These are phyloP conservation scores for Ceraclea dissimilis DNA, from an alignment of 2,888 invertebrate species.

Conservation along the genomic window DNA sequence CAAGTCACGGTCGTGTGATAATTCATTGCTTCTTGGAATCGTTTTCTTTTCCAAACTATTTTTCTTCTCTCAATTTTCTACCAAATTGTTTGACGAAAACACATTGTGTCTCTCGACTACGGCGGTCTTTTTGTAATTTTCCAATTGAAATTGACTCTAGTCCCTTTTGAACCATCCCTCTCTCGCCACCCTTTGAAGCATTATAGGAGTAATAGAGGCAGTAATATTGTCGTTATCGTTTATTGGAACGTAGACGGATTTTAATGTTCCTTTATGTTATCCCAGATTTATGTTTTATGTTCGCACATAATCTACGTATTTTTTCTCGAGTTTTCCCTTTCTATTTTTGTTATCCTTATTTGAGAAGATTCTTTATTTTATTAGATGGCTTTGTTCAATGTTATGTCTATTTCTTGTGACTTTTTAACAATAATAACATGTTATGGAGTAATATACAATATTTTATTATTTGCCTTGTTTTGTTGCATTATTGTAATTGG, in stretches of 20 bases:
- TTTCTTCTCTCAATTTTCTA: slow-evolving; percentile 26
- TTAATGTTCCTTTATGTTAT: slow-evolving; percentile 16
- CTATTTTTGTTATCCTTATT: background rate
- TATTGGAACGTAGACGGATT: slow-evolving; percentile 25
- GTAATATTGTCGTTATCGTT: slow-evolving; percentile 25
- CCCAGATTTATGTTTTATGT: slow-evolving; percentile 10
- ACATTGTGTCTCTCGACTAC: slow-evolving; percentile 22
- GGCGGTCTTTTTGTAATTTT: slow-evolving; percentile 22
- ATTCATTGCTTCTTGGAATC: slow-evolving; percentile 25
- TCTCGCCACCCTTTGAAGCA: slow-evolving; percentile 19
- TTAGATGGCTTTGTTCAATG: no score
- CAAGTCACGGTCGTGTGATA: slow-evolving; percentile 26
- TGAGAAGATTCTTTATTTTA: background rate
- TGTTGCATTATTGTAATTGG: no score
- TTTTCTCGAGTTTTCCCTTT: background rate
- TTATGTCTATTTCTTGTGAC: no score
- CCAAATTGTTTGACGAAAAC: slow-evolving; percentile 24
- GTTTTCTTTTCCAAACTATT: slow-evolving; percentile 24
- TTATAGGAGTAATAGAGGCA: slow-evolving; percentile 23
- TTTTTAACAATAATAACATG: no score
- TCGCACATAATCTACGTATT: no score
- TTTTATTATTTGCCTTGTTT: no score
- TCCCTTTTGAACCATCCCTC: slow-evolving; percentile 20
- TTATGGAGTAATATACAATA: no score
- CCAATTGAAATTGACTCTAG: slow-evolving; percentile 21